Evolutionary conservation across 2,888 invertebrate genomes (phyloP), one percentile per base, ranked within the genome.

Genomic region (Nasonovia ribisnigri): DNA sequence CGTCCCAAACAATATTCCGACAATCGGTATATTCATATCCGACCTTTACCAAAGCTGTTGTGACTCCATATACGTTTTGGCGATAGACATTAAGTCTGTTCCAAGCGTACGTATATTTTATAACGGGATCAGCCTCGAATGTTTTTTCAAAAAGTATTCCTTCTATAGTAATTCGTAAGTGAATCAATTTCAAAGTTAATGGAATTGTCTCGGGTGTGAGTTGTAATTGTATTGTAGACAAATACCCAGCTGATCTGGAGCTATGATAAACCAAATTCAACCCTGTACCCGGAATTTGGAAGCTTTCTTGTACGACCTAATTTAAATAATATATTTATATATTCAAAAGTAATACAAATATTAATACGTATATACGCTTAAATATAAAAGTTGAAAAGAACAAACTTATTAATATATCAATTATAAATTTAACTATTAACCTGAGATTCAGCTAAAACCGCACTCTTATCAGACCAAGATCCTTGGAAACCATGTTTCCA

Each of bases 21-120:
- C 99, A 99, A 95, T 98, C 98, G 88, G 97, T 97, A 96, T 99
- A 99, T 95, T 99, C 98, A 96, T 99, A 99, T 0, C 99, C 99
- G 13, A 99, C 99, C 96, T 98, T 98, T 57, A 99, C 98, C 95
- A 98, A 97, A 0, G 99, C 99, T 0, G 98, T 98, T 0, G 99
- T 99, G 0, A 99, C 98, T 26, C 99, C 99, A 95, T 99, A 99
- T 16, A 99, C 99, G 95, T 99, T 97, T 96, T 99, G 99, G 84
- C 98, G 97, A 96, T 99, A 99, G 3, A 99, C 98, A 95, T 99
- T 99, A 88, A 98, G 96, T 94, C 99, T 97, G 95, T 99, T 99
- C 99, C 99, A 99, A 0, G 99, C 98, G 95, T 99, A 99, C 0
- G 99, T 99, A 96, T 98, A 99, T 95, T 99, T 99, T 95, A 99